Conservation (phyloP, 2,113 vertebrate genomes). For the Carlito syrichta region DNA sequence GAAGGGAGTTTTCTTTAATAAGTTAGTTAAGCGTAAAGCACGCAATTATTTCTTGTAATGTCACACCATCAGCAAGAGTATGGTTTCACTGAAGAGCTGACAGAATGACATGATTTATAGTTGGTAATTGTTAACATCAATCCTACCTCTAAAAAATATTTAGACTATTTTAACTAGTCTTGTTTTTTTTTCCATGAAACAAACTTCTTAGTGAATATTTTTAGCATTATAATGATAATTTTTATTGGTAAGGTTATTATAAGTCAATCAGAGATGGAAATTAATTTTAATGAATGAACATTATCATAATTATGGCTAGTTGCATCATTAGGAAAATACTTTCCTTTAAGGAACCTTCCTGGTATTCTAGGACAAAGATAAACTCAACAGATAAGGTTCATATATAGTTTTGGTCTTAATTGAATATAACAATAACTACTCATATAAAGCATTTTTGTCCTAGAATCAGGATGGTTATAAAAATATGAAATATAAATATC, state of each 20-base stretch:
- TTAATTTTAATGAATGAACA: not conserved
- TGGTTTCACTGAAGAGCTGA: not conserved
- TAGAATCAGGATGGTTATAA: not conserved
- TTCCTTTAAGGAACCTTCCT: not conserved
- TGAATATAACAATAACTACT: not conserved
- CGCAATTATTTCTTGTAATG: not conserved
- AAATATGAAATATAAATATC: constrained; percentile 5
- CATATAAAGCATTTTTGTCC: not conserved
- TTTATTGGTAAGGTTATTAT: not conserved
- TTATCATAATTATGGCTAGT: not conserved
- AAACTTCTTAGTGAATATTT: not conserved
- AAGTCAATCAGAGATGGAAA: not conserved
- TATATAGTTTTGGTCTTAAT: not conserved
- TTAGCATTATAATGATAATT: not conserved
- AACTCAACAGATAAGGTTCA: not conserved
- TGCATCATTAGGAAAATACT: not conserved
- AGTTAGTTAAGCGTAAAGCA: not conserved
- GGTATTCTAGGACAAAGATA: not conserved
- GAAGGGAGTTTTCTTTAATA: not conserved
- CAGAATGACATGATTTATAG: not conserved
- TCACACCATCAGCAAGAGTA: not conserved
- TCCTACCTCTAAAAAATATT: not conserved
- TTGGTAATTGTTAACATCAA: not conserved
- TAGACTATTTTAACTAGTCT: not conserved
- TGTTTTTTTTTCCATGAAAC: not conserved